Evolutionary conservation across 1,140 invertebrate genomes (phyloP), one percentile per base, ranked within the genome.

Genomic region (Polypedilum pembai): DNA sequence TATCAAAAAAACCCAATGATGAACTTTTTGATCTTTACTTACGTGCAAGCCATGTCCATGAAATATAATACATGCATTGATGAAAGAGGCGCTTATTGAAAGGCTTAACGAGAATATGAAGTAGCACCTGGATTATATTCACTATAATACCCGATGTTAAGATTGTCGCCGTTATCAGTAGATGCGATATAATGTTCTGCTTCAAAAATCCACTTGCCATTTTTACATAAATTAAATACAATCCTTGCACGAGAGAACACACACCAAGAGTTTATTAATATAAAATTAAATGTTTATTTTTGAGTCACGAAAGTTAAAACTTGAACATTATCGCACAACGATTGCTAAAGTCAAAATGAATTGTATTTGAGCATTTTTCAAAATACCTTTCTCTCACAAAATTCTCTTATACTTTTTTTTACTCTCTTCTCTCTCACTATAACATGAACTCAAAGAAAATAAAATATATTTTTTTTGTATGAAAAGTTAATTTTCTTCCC

Each of bases 21-120:
- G 45, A 4, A 56, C 15, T 45, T 56, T 12, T 56, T n/a, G n/a
- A n/a, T n/a, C n/a, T 4, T n/a, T 56, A 69, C 65, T 69, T 69
- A 69, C 65, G 65, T 69, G 65, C 15, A 7, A 69, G 17, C 65
- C 65, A 69, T 18, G 65, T 69, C 65, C 65, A 69, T 20, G 17
- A 20, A 18, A 18, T 18, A 69, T 69, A 69, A 69, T 69, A 69
- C 65, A 69, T 69, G 17, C 17, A 21, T 0, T 69, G 17, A 21
- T 69, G 65, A 21, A 69, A 69, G 3, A 18, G 20, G 3, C 20
- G 17, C 17, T 69, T 69, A 69, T 69, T 69, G 8, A 69, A 18
- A 20, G 65, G 65, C 65, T 69, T 69, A 18, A 69, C 65, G 18
- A 69, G 17, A 1, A 69, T 18, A 20, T 69, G 65, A 7, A 69